Evolutionary conservation across 2,113 vertebrate species (phyloP), one percentile per base, ranked within the genome.

Genomic region (Onychostruthus taczanowskii): DNA sequence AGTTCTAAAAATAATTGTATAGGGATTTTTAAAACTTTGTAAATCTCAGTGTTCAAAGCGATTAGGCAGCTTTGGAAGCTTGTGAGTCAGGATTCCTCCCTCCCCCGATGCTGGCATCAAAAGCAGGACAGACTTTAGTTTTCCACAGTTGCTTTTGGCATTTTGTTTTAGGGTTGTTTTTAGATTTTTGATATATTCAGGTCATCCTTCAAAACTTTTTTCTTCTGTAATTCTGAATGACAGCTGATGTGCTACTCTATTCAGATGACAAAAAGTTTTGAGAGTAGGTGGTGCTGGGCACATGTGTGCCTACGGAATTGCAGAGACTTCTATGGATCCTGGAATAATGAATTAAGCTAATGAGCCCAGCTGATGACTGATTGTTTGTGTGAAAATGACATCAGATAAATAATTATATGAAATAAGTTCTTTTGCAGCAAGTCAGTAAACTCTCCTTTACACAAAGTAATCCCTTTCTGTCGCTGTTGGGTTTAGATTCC

Each of bases 161-260:
- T 93, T 74, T 91, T 87, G 46, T 77, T 91, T 89, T 77, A 88
- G n/a, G 56, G 64, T 68, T 92, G 55, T 66, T 91, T 92, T 96
- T 87, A 95, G 89, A 47, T 89, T 55, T 89, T 85, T 76, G 49
- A 59, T 93, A 22, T 78, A 84, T 73, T 80, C 39, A 63, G 82
- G 50, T 91, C 85, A 74, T 47, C 30, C 75, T 80, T 94, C 52
- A 72, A 83, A 73, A 73, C 41, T 66, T 56, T 53, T 91, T 84
- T 37, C 22, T 81, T 91, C 89, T 90, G 1, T 50, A 62, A 37
- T 74, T 84, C 50, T 83, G 85, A 90, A 59, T 91, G 93, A 86
- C 74, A 93, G 74, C 64, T 86, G 61, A 86, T 17, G 52, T 24
- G 33, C 47, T 84, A 53, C 73, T 87, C 41, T 82, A 49, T 61